Evolutionary conservation across 2,113 vertebrate genomes (phyloP).

Genomic region (Heterochromis multidens): DNA sequence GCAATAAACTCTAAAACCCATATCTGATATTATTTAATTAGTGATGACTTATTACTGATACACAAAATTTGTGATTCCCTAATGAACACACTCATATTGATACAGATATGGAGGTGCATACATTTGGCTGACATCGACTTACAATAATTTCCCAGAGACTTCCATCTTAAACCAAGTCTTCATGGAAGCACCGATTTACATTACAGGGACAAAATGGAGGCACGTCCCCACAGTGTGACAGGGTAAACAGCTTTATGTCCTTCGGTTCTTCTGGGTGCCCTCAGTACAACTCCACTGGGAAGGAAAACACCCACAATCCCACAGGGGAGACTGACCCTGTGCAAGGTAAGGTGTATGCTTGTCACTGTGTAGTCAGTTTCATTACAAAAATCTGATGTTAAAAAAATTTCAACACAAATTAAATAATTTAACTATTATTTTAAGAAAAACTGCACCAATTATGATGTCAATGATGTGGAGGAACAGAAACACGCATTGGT

Average conservation of each 20-base stretch:
- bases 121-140: neutral
- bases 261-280: neutral
- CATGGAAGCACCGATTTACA: neutral
- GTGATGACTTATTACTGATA: neutral
- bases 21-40: neutral
- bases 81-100: neutral
- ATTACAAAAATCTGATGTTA: neutral
- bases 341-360: neutral
- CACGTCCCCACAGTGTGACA: neutral
- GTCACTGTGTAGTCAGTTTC: neutral
- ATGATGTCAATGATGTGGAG: accelerated
- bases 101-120: neutral
- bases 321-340: neutral
- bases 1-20: neutral
- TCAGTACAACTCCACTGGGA: neutral
- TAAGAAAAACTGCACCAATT: neutral
- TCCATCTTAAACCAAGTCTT: neutral
- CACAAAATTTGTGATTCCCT: neutral
- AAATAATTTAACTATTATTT: too few relatives aligned
- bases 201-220: neutral
- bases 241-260: neutral
- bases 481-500: accelerated
- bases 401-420: too few relatives aligned
- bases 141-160: neutral
- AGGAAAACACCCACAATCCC: neutral